Base-by-base conservation (phyloP, 2,113 vertebrate genomes). In the Vanacampus margaritifer region DNA sequence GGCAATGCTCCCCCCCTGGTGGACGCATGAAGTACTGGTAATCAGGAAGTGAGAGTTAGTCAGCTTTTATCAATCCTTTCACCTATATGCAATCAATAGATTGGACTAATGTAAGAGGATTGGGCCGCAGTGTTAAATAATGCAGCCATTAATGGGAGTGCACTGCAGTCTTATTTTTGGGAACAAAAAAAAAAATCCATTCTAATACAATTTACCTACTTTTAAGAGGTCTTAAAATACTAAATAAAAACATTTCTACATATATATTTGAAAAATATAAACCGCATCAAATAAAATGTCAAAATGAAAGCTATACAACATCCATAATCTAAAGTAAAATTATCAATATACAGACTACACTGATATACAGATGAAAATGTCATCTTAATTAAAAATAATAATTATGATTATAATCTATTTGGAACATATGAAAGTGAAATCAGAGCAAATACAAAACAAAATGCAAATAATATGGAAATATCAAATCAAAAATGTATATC, bases 81-180 rank as follows among this genome's bases (percentile, higher is more conserved):
- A 58, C 67, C 74, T 74, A 48, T 69, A 70, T 76, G 70, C 78
- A 78, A 85, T 86, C 78, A 81, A 84, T 85, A 84, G 65, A 86
- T 85, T 76, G 66, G 74, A 81, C 68, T 37, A 65, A 60, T 57
- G 73, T 68, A 63, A 68, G 64, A 74, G 70, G 77, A 69, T 79
- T 78, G 45, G n/a, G 74, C 37, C 41, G 23, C 70, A 53, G 53
- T 76, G 23, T 23, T 23, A 72, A 78, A 76, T 69, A 63, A 79
- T 62, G 46, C 61, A 45, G 65, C 23, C 21, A 71, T 81, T 43
- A 79, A 71, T 41, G 35, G 53, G 58, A 62, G 60, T 67, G 41
- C 37, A 43, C 45, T 32, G 13, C 71, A 19, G 26, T 58, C 28
- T 4, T 35, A 58, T 19, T 36, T 58, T 37, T 61, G 36, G 60